A percentile compares a stretch with the other conserved stretches of the same genome.
These are phyloP conservation scores for Muscicapa adusta DNA, from an alignment of 2,113 vertebrate species.

Conservation along the genomic window DNA sequence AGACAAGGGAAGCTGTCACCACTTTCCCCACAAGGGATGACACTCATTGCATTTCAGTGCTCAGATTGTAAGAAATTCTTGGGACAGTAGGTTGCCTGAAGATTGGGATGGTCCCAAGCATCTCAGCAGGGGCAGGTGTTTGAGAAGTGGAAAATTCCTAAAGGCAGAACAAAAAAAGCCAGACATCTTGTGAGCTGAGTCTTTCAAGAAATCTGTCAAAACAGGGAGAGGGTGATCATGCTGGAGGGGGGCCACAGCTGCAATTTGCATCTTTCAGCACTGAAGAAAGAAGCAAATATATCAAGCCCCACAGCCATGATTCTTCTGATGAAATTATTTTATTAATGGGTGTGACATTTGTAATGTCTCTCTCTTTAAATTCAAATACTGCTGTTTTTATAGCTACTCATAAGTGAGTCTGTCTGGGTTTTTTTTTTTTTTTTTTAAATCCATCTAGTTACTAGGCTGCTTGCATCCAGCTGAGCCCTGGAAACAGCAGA, in stretches of 20 bases:
- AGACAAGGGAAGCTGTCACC: not conserved
- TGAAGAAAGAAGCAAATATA: not conserved
- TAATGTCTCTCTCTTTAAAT: conserved; percentile 41
- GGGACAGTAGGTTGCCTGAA: not conserved
- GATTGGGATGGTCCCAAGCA: not conserved
- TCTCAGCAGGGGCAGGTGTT: conserved; percentile 19
- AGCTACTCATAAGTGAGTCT: not conserved
- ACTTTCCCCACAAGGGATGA: rapidly evolving
- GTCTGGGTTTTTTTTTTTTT: not conserved
- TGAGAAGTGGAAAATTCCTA: conserved; percentile 41
- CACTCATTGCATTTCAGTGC: not conserved
- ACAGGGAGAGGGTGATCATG: conserved; percentile 34
- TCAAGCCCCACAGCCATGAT: conserved; percentile 28
- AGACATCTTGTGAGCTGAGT: conserved; percentile 52
- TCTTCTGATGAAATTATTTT: conserved; percentile 52
- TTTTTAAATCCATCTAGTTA: not conserved
- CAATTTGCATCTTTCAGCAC: conserved; percentile 37
- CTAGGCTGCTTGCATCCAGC: conserved; percentile 44
- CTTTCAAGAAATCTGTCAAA: conserved; percentile 58
- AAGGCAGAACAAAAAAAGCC: conserved; percentile 31
- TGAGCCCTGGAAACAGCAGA: conserved; percentile 17
- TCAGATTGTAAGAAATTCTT: not conserved
- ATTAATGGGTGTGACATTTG: conserved; percentile 55
- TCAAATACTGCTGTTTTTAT: conserved; percentile 42
- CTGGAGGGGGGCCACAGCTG: conserved; percentile 49